Base-by-base conservation (phyloP, 2,888 invertebrate genomes). In the Amphipoea oculea region DNA sequence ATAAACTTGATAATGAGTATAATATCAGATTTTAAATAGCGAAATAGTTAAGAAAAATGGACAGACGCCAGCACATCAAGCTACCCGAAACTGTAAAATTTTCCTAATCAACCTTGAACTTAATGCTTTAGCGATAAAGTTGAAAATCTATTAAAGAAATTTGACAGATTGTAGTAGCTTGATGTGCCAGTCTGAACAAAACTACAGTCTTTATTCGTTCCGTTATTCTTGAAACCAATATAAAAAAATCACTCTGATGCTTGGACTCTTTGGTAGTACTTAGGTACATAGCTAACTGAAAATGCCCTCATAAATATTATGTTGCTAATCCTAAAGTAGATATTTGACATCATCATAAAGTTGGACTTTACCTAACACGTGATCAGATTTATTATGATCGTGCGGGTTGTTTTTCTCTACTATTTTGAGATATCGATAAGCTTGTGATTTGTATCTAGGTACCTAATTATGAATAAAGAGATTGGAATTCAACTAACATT, bases 331-430 rank as follows among this genome's bases (percentile, higher is more conserved):
- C n/a, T 40, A 14, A 20, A 20, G 40, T 51, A 51, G 40, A 82
- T 51, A 66, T 75, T 82, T 20, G 7, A 45, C 17, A 45, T 62
- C 83, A 68, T 83, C 67, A 70, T 63, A 68, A 69, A 78, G 14
- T 85, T 73, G 66, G 66, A 71, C 82, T 81, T 81, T 81, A 79
- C 40, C 36, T 14, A 57, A 11, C 69, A 81, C 81, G 70, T 82
- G 85, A 80, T 79, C 67, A 84, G 54, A 78, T 85, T 80, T 68
- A 42, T 79, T 62, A 60, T 70, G 74, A 81, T 85, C 82, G 20
- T 67, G 40, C 45, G 60, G 54, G 75, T 75, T 86, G 71, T 85
- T 83, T 74, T 83, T 85, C 82, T 81, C 71, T 36, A 57, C 75
- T 57, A 63, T 81, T 82, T 60, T 36, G 67, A 75, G 62, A 81